A percentile compares a stretch with the other conserved stretches of the same genome.
Evolutionary conservation across 2,113 vertebrate species (phyloP).

Genomic region (Sceloporus tristichus): DNA sequence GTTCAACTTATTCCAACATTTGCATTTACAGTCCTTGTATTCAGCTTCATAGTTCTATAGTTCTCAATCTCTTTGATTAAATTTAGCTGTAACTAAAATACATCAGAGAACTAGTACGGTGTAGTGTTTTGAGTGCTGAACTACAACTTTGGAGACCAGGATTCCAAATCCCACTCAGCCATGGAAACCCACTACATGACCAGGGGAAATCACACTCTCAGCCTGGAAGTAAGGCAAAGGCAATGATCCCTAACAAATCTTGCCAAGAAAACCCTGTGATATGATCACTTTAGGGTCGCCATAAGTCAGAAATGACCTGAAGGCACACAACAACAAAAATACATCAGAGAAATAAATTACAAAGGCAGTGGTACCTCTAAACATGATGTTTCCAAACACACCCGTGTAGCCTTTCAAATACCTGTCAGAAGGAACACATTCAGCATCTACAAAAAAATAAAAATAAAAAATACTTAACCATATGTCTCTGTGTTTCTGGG

Average conservation of each 20-base stretch:
- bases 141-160: too few relatives aligned
- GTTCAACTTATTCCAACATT: background rate
- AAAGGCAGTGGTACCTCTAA: background rate
- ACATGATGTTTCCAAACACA: background rate
- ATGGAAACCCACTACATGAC: too few relatives aligned
- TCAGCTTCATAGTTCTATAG: background rate
- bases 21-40: background rate
- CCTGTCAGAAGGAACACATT: background rate
- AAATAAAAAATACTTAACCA: background rate
- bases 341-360: background rate
- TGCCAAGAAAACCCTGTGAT: too few relatives aligned
- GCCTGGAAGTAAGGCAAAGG: too few relatives aligned
- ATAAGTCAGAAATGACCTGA: too few relatives aligned
- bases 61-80: background rate
- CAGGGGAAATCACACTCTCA: too few relatives aligned
- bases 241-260: too few relatives aligned
- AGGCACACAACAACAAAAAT: too few relatives aligned
- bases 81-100: background rate
- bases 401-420: background rate
- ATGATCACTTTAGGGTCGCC: too few relatives aligned
- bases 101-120: background rate
- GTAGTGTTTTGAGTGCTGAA: too few relatives aligned
- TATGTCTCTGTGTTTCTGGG: background rate
- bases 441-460: background rate
- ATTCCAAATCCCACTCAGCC: too few relatives aligned